Base-by-base conservation (phyloP, 2,797 vertebrate genomes). In the Steatocranus sp. region DNA sequence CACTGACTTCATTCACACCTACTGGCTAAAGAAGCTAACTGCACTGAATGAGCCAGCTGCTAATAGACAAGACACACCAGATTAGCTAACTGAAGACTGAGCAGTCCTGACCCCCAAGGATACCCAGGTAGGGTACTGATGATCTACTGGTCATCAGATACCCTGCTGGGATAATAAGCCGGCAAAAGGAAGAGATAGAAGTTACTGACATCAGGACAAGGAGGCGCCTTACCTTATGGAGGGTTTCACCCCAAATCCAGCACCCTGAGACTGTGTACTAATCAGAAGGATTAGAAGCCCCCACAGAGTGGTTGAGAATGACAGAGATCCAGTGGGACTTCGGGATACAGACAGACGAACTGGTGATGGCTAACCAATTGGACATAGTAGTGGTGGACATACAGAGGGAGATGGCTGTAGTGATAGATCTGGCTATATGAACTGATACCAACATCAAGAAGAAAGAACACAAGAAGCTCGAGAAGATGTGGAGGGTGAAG, bases 141-240 rank as follows among this genome's bases (percentile, higher is more conserved):
- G 51, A 25, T 53, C 23, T 53, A 1, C 12, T 53, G 23, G 4
- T 27, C 51, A 53, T 53, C 51, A 27, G 11, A 53, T 3, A 53
- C 23, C 20, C 23, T 1, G 23, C 51, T 25, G 4, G 0, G 23
- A 53, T 53, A 53, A 53, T 53, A 53, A 53, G 51, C 50, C 2
- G 4, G 11, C 23, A 25, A 53, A 54, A 54, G 23, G 51, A 54
- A 25, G 23, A 54, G 23, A 54, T 3, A 27, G 51, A 25, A 54
- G 23, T 54, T 15, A 54, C 51, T 54, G 23, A 54, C 51, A 54
- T 27, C 51, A 54, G 51, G 51, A 27, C 51, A 27, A 27, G 51
- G 51, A 54, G 8, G 51, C 1, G 0, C 51, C 51, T 53, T 8
- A 53, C 0, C 7, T 27, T 27, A 15, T 15, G 12, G 12, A 27